A percentile compares a stretch with the other conserved stretches of the same genome.
phyloP scores from a whole-genome alignment of 2,888 invertebrate species.

The Cyclophora punctaria region DNA sequence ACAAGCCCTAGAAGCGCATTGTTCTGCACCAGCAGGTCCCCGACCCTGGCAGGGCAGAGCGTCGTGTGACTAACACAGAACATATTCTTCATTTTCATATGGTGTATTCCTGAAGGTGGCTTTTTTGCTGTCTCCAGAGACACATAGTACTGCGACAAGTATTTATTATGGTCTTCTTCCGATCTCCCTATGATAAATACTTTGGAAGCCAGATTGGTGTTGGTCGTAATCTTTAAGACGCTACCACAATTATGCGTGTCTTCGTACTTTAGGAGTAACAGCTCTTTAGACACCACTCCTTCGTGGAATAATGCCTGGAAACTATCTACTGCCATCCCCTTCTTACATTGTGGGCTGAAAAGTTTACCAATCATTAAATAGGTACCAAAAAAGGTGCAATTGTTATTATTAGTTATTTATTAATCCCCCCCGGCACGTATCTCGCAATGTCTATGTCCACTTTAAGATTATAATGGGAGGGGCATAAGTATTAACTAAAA shows the following conservation, averaged over 20 bases:
- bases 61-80: conserved; percentile 44
- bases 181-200: conserved; percentile 46
- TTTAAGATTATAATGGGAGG: not conserved
- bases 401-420: too few relatives aligned
- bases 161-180: not conserved
- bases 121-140: conserved; percentile 5
- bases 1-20: conserved; percentile 45
- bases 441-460: not conserved
- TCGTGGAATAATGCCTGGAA: conserved; percentile 40
- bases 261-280: conserved; percentile 46
- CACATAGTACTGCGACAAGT: conserved; percentile 44
- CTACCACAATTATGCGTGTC: conserved; percentile 40
- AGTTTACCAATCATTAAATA: not conserved
- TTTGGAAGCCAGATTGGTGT: conserved; percentile 13
- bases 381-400: too few relatives aligned
- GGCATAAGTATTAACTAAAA: not conserved
- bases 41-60: conserved; percentile 49
- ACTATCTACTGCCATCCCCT: conserved; percentile 46
- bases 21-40: conserved; percentile 51
- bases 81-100: conserved; percentile 28
- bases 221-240: conserved; percentile 24
- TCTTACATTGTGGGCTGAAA: conserved; percentile 57
- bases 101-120: not conserved
- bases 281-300: conserved; percentile 37
- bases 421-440: too few relatives aligned